Percentiles rank a stretch among this genome's conserved stretches.
Evolutionary conservation across 2,113 vertebrate genomes (phyloP).

Genomic region (Nanorana parkeri): DNA sequence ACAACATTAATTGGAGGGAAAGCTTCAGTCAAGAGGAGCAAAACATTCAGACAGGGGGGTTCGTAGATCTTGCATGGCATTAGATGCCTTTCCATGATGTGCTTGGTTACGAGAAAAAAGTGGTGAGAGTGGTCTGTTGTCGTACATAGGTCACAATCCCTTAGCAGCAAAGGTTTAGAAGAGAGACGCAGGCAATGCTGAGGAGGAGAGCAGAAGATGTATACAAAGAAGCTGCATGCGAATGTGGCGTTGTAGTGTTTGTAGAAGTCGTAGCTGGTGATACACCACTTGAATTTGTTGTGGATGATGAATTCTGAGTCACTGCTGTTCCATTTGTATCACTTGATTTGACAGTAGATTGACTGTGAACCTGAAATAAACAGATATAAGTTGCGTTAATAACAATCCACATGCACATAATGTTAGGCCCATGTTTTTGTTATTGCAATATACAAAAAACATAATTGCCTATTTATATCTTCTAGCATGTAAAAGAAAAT

Average conservation of each 20-base stretch:
- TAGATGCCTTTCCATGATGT: conserved; percentile 68
- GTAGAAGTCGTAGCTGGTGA: conserved; percentile 61
- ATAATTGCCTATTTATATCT: no score
- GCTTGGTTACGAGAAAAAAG: conserved; percentile 62
- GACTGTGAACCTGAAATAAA: conserved; percentile 71
- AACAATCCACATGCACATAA: background rate
- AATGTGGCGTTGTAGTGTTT: conserved; percentile 67
- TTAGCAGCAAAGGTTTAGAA: conserved; percentile 78
- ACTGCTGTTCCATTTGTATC: conserved; percentile 52
- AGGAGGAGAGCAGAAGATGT: conserved; percentile 69
- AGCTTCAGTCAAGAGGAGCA: conserved; percentile 61
- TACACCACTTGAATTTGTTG: conserved; percentile 55
- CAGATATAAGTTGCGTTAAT: conserved; percentile 53
- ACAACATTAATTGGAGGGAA: conserved; percentile 58
- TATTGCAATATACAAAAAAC: no score
- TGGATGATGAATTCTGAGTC: conserved; percentile 56
- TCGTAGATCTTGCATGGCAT: conserved; percentile 60
- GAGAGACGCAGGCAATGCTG: conserved; percentile 67
- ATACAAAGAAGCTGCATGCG: conserved; percentile 67
- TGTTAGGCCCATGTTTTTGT: no score
- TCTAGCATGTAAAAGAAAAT: no score
- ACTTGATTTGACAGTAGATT: conserved; percentile 12
- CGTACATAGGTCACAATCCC: conserved; percentile 71
- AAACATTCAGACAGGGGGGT: conserved; percentile 64
- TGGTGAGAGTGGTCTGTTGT: conserved; percentile 62